Conservation (phyloP, 2,888 invertebrate genomes). For the Buathra laborator region DNA sequence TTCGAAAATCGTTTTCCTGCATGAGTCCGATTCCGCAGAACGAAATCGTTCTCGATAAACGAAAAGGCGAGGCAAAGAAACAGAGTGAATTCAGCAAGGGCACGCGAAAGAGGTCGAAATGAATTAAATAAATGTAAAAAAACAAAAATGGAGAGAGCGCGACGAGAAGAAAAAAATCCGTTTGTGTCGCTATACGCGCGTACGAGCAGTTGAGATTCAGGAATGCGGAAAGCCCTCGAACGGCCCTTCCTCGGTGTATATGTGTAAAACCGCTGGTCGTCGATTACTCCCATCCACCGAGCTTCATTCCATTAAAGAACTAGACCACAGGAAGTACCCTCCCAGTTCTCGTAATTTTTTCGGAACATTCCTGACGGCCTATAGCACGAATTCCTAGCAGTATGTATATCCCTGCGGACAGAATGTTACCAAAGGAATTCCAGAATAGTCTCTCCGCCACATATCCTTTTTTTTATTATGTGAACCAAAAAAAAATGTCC, state of each 20-base stretch:
- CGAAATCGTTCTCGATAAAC: constrained; percentile 60
- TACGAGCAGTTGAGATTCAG: neutral
- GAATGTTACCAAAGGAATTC: constrained; percentile 22
- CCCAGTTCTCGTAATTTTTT: constrained; percentile 37
- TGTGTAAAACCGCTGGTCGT: neutral
- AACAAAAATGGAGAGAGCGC: neutral
- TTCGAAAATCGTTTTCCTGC: constrained; percentile 55
- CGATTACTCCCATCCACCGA: constrained; percentile 9
- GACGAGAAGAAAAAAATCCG: neutral
- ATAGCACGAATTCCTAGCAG: constrained; percentile 22
- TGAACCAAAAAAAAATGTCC: constrained; percentile 7
- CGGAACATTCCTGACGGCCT: constrained; percentile 17
- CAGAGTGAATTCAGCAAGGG: neutral
- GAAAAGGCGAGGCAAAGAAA: constrained; percentile 49
- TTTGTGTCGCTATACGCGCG: neutral
- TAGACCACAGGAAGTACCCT: constrained; percentile 7
- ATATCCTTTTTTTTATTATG: neutral
- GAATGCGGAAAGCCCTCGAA: constrained; percentile 15
- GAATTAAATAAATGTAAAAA: neutral
- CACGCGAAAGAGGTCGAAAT: constrained; percentile 36
- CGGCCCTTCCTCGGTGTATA: neutral
- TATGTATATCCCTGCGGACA: neutral
- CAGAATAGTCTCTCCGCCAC: neutral
- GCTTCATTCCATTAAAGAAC: constrained; percentile 30
- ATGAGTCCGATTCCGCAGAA: constrained; percentile 27